A percentile compares a stretch with the other conserved stretches of the same genome.
Conservation (phyloP, 2,113 vertebrate species). For the Entomyzon cyanotis region DNA sequence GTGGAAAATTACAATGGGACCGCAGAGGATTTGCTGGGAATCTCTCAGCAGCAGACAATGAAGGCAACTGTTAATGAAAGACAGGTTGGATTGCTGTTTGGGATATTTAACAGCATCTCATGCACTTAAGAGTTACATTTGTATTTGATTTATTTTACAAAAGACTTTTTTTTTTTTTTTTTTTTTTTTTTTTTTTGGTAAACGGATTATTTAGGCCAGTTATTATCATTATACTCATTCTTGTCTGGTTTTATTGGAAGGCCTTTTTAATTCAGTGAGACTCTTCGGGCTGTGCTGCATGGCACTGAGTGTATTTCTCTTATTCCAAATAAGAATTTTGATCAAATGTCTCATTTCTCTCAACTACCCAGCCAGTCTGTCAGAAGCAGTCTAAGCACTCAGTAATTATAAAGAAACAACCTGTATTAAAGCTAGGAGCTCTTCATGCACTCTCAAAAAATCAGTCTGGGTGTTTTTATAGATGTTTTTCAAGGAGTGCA, state of each 20-base stretch:
- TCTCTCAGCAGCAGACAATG: not conserved
- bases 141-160: not conserved
- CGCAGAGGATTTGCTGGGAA: slow-evolving; percentile 8
- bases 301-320: not conserved
- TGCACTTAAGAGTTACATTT: not conserved
- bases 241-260: not conserved
- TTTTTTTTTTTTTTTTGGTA: too few species aligned
- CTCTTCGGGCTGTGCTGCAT: fast-evolving
- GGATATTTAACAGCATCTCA: not conserved
- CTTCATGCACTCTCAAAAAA: not conserved
- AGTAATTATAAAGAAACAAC: not conserved
- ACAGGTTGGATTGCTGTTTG: not conserved
- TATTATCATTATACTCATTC: not conserved
- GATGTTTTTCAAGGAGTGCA: not conserved
- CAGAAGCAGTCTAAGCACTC: not conserved
- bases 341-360: not conserved
- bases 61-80: not conserved
- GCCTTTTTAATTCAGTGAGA: not conserved
- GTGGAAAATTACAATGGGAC: slow-evolving; percentile 13
- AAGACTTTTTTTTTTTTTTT: not conserved
- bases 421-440: not conserved
- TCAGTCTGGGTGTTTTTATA: not conserved
- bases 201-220: not conserved
- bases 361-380: not conserved
- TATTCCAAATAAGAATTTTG: not conserved